phyloP scores from a whole-genome alignment of 2,888 invertebrate species.

The Torymus tubicola region DNA sequence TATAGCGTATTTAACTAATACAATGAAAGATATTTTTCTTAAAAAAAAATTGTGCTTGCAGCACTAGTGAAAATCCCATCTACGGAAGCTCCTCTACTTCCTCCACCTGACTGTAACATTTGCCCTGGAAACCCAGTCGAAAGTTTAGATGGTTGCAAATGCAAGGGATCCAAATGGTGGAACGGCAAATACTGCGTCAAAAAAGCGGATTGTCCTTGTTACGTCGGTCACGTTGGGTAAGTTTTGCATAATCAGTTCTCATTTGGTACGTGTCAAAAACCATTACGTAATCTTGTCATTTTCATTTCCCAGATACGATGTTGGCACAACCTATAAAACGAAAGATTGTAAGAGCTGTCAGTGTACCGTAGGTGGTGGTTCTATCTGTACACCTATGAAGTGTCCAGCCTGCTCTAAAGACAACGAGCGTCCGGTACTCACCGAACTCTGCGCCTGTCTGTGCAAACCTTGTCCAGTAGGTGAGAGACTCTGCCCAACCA shows the following conservation, averaged over 20 bases:
- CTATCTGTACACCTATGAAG: slow-evolving; percentile 83
- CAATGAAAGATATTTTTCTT: not conserved
- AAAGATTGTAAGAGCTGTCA: slow-evolving; percentile 87
- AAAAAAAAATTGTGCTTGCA: slow-evolving; percentile 6
- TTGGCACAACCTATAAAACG: slow-evolving; percentile 84
- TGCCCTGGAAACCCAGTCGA: slow-evolving; percentile 79
- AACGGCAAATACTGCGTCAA: slow-evolving; percentile 86
- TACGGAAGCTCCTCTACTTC: not conserved
- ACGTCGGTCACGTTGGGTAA: slow-evolving; percentile 82
- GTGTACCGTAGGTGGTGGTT: slow-evolving; percentile 86
- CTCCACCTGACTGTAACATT: slow-evolving; percentile 72
- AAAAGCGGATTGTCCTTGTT: slow-evolving; percentile 87
- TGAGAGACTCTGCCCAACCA: slow-evolving; percentile 84
- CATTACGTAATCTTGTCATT: not conserved
- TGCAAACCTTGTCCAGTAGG: slow-evolving; percentile 85
- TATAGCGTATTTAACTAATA: no score
- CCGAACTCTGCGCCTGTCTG: slow-evolving; percentile 83
- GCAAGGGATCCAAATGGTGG: slow-evolving; percentile 81
- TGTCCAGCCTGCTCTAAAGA: slow-evolving; percentile 82
- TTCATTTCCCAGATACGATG: slow-evolving; percentile 80
- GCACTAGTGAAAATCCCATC: not conserved
- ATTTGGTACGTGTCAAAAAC: not conserved
- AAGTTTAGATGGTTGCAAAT: slow-evolving; percentile 77
- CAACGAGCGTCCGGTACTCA: slow-evolving; percentile 80
- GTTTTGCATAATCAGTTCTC: slow-evolving; percentile 59